Evolutionary conservation across 2,888 invertebrate species (phyloP), one percentile per base, ranked within the genome.

Genomic region (Xestia c-nigrum): DNA sequence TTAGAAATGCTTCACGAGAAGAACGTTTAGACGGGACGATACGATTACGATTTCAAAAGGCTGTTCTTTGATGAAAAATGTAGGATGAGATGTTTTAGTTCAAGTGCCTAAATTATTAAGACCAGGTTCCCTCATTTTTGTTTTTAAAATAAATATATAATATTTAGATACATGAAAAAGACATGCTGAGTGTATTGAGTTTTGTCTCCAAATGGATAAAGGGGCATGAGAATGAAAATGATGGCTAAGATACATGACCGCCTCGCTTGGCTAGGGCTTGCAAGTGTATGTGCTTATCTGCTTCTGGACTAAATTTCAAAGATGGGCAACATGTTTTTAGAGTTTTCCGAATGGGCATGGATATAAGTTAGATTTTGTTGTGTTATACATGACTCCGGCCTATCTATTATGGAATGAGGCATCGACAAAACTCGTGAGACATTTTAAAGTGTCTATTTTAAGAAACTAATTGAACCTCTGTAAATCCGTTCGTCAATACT

Each of bases 1-100:
- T 96, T 94, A 95, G 95, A 94, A 96, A 95, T 94, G 94, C 93
- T 92, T 88, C 89, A 89, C 75, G 31, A 69, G 43, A 40, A 14
- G 12, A 5, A 88, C 3, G 0, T 90, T 94, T 92, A 89, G 21
- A 52, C 14, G 9, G 0, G 6, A 84, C 90, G 92, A 91, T 72
- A 87, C 90, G 90, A 88, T 59, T 46, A 64, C 82, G 82, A 86
- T 72, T 47, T 69, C 46, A 50, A 52, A 10, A 0, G 9, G 14
- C 3, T 12, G 24, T 47, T 57, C 3, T 12, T 5, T 21, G 38
- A 21, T 24, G 1, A 24, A 61, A 61, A n/a, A 38, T 10, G 50
- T 10, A 9, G 38, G 14, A 0, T 46, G 1, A 21, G 3, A n/a
- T 7, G n/a, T 16, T 43, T 70, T 12, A 4, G 19, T 43, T 24